phyloP scores from a whole-genome alignment of 2,888 invertebrate genomes.

The Dasypogon diadema region DNA sequence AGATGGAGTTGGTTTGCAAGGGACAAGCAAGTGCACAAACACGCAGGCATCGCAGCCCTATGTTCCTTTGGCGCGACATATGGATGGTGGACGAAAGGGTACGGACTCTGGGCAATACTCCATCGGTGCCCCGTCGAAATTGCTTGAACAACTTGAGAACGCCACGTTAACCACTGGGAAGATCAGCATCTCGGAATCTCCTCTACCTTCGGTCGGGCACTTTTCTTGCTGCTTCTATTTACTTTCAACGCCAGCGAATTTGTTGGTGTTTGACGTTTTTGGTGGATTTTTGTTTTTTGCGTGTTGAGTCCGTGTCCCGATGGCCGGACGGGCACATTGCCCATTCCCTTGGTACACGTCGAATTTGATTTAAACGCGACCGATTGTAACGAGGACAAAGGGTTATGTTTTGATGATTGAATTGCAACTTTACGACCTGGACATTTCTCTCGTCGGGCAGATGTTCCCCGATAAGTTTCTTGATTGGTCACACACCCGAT shows the following conservation, averaged over 20 bases:
- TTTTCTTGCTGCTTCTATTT: slow-evolving; percentile 14
- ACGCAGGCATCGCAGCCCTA: neutral
- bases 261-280: slow-evolving; percentile 4
- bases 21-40: slow-evolving; percentile 11
- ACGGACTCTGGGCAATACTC: neutral
- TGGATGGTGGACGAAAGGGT: neutral
- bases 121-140: neutral
- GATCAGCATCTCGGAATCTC: slow-evolving; percentile 30
- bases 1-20: neutral
- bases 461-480: slow-evolving; percentile 4
- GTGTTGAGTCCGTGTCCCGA: neutral
- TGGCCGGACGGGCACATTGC: neutral
- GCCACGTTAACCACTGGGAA: neutral
- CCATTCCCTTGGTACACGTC: slow-evolving; percentile 30
- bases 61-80: neutral
- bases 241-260: slow-evolving; percentile 13
- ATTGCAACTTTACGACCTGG: slow-evolving; percentile 42
- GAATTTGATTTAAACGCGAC: slow-evolving; percentile 37
- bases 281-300: neutral
- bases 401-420: slow-evolving; percentile 46
- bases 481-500: slow-evolving; percentile 1
- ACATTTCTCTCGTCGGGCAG: neutral
- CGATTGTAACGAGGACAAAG: slow-evolving; percentile 36
- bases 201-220: slow-evolving; percentile 1
- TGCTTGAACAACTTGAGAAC: slow-evolving; percentile 14